A percentile compares a stretch with the other conserved stretches of the same genome.
Conservation (phyloP, 1,140 invertebrate genomes). For the Bombus haemorrhoidalis region DNA sequence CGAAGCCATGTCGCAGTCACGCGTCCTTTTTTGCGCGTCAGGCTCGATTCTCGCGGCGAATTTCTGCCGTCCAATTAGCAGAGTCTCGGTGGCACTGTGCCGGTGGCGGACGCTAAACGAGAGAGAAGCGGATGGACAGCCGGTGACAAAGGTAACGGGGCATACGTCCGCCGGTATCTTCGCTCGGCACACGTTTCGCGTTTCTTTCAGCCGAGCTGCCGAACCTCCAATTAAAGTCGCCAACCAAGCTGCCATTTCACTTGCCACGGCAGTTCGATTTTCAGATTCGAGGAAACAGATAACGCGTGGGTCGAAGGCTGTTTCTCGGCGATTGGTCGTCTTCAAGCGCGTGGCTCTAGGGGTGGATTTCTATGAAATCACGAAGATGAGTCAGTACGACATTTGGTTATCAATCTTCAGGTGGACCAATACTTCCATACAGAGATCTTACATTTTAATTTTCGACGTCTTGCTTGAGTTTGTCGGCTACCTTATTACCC, state of each 20-base stretch:
- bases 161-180: conserved; percentile 37
- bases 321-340: background rate
- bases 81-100: conserved; percentile 60
- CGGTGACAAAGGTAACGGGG: conserved; percentile 77
- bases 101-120: conserved; percentile 67
- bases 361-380: background rate
- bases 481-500: background rate
- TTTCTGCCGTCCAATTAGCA: conserved; percentile 78
- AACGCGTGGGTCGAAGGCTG: conserved; percentile 9
- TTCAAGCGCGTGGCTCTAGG: background rate
- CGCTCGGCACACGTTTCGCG: conserved; percentile 33
- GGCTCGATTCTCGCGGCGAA: conserved; percentile 43
- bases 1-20: background rate
- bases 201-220: conserved; percentile 43
- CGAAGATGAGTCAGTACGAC: no score
- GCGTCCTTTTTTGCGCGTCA: background rate
- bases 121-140: conserved; percentile 56
- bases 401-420: no score
- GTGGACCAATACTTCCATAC: background rate
- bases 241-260: background rate
- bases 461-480: background rate
- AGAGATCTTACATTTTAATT: background rate
- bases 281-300: conserved; percentile 40
- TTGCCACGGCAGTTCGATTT: conserved; percentile 6
- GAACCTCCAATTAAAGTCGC: conserved; percentile 60